These are phyloP conservation scores for Sesia apiformis DNA, from an alignment of 2,888 invertebrate species.

Conservation along the genomic window DNA sequence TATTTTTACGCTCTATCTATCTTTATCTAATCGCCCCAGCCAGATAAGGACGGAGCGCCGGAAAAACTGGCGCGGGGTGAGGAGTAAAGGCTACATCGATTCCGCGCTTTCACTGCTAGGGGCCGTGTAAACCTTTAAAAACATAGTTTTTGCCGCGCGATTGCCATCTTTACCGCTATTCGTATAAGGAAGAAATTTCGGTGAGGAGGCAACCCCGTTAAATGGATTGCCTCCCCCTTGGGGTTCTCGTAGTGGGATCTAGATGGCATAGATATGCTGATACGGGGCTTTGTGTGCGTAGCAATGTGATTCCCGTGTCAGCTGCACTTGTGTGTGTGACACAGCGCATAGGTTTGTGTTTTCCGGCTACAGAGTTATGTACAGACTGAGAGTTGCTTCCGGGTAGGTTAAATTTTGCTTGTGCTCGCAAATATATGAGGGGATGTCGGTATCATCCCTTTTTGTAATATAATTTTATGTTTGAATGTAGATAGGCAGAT, in stretches of 20 bases:
- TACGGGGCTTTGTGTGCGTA: constrained; percentile 55
- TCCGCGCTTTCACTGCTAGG: constrained; percentile 75
- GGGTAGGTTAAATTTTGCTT: constrained; percentile 70
- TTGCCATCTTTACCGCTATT: constrained; percentile 66
- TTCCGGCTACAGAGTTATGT: constrained; percentile 56
- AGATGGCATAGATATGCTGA: constrained; percentile 74
- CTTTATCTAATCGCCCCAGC: constrained; percentile 72
- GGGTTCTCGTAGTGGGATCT: constrained; percentile 74
- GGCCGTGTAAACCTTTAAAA: constrained; percentile 75
- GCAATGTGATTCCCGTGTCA: constrained; percentile 26
- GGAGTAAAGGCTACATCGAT: constrained; percentile 75
- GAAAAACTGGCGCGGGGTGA: constrained; percentile 72
- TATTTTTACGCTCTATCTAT: constrained; percentile 76
- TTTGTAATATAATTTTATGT: constrained; percentile 73
- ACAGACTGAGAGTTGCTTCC: constrained; percentile 57
- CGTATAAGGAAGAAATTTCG: constrained; percentile 57
- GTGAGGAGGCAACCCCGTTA: constrained; percentile 47
- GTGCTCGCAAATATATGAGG: constrained; percentile 73
- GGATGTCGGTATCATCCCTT: constrained; percentile 66
- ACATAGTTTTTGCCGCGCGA: constrained; percentile 64
- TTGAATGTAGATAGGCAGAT: constrained; percentile 68
- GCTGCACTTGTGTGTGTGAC: constrained; percentile 26
- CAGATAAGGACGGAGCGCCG: constrained; percentile 73
- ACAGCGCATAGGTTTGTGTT: constrained; percentile 43
- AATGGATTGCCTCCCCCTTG: constrained; percentile 74